Percentiles rank a stretch among this genome's conserved stretches.
These are phyloP conservation scores for Maccullochella peelii DNA, from an alignment of 2,113 vertebrate genomes.

Conservation along the genomic window DNA sequence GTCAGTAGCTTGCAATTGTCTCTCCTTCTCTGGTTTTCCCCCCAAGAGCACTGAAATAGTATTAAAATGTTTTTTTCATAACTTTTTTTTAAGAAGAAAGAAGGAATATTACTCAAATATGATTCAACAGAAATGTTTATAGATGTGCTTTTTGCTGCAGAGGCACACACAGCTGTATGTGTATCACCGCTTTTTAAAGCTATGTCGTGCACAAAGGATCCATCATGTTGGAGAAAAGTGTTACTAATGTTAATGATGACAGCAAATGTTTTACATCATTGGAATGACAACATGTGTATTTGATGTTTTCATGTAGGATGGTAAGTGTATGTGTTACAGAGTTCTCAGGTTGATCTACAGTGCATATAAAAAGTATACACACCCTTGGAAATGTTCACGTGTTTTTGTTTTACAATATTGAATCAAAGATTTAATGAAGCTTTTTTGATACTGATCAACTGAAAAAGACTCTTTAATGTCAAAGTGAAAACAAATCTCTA, in stretches of 20 bases:
- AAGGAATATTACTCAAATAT: conserved; percentile 18
- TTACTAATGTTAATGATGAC: neutral
- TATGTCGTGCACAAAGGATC: neutral
- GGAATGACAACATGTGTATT: neutral
- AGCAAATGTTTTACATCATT: neutral
- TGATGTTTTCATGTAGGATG: neutral
- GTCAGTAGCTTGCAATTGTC: conserved; percentile 11
- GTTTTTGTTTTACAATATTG: neutral
- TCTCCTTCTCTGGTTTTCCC: conserved; percentile 2
- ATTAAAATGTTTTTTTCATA: neutral
- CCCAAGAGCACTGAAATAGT: neutral
- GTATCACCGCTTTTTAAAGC: neutral
- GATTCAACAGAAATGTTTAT: neutral
- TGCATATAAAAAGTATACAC: neutral
- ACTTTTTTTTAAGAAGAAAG: neutral
- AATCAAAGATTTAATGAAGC: neutral
- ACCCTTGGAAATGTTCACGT: neutral
- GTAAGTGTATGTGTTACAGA: neutral
- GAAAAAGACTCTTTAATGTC: neutral
- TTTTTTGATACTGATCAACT: neutral
- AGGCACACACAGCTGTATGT: neutral
- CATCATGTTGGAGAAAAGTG: neutral
- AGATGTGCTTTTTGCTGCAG: conserved; percentile 29
- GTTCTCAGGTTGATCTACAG: neutral
- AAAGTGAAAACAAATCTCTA: neutral